Percentiles rank a stretch among this genome's conserved stretches.
Evolutionary conservation across 1,140 invertebrate genomes (phyloP).

Genomic region (Papilio polyxenes): DNA sequence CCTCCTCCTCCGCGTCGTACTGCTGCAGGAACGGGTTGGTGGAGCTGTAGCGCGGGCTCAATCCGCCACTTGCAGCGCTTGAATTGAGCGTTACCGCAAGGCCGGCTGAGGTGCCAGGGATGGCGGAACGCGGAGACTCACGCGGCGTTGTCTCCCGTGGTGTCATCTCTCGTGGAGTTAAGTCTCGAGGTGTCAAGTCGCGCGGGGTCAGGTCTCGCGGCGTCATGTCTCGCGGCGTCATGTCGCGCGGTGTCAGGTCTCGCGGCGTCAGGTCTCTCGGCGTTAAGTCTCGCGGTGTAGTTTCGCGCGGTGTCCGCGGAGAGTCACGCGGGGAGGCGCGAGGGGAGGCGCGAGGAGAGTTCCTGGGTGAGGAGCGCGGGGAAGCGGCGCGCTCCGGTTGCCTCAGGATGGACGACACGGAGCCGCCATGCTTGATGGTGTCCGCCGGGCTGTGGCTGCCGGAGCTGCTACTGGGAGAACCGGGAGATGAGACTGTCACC

Average conservation of each 20-base stretch:
- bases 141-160: conserved; percentile 60
- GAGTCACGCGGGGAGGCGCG: conserved; percentile 65
- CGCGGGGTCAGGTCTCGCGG: conserved; percentile 51
- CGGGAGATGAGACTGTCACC: conserved; percentile 88
- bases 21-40: conserved; percentile 83
- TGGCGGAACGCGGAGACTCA: conserved; percentile 71
- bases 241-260: conserved; percentile 54
- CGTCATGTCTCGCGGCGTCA: conserved; percentile 44
- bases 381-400: conserved; percentile 69
- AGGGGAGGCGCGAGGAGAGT: conserved; percentile 71
- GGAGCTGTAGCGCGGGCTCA: conserved; percentile 78
- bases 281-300: conserved; percentile 53
- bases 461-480: conserved; percentile 86
- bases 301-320: conserved; percentile 61
- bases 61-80: conserved; percentile 63
- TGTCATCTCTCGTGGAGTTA: conserved; percentile 52
- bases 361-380: conserved; percentile 58
- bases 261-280: conserved; percentile 42
- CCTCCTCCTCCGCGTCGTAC: conserved; percentile 78
- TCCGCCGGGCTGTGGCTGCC: conserved; percentile 85
- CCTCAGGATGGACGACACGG: conserved; percentile 76
- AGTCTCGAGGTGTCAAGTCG: conserved; percentile 50
- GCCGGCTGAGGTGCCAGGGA: conserved; percentile 82
- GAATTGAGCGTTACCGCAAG: conserved; percentile 81
- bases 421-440: conserved; percentile 83